Evolutionary conservation across 1,140 invertebrate genomes (phyloP).

Genomic region (Anastrepha obliqua): DNA sequence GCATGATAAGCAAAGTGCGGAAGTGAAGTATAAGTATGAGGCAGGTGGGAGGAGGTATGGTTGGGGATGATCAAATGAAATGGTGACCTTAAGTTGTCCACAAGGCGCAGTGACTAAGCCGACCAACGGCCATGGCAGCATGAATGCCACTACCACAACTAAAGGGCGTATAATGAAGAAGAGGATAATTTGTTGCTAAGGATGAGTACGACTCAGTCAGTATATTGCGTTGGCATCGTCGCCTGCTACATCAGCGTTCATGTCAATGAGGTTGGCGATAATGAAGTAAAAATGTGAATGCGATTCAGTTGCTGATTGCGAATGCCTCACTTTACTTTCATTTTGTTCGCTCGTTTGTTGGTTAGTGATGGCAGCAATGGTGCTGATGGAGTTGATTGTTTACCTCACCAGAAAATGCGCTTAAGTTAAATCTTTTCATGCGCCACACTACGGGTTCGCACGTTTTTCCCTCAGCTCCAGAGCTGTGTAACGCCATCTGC

Average conservation of each 20-base stretch:
- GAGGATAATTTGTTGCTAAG: neutral
- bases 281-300: constrained; percentile 36
- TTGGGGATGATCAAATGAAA: neutral
- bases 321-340: neutral
- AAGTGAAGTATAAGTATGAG: neutral
- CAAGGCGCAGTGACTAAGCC: neutral
- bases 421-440: constrained; percentile 35
- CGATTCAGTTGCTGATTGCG: constrained; percentile 34
- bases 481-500: neutral
- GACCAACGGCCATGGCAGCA: neutral
- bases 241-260: neutral
- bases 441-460: neutral
- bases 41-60: neutral
- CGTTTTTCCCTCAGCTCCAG: neutral
- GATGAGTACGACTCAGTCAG: neutral
- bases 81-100: neutral
- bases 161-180: too few relatives aligned
- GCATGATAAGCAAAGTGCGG: neutral
- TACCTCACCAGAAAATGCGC: constrained; percentile 34
- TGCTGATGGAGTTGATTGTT: neutral
- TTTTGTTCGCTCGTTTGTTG: neutral
- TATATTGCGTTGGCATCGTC: neutral
- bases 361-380: neutral
- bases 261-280: neutral
- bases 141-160: neutral